Base-by-base conservation (phyloP, 2,888 invertebrate genomes). In the Myopa tessellatipennis region DNA sequence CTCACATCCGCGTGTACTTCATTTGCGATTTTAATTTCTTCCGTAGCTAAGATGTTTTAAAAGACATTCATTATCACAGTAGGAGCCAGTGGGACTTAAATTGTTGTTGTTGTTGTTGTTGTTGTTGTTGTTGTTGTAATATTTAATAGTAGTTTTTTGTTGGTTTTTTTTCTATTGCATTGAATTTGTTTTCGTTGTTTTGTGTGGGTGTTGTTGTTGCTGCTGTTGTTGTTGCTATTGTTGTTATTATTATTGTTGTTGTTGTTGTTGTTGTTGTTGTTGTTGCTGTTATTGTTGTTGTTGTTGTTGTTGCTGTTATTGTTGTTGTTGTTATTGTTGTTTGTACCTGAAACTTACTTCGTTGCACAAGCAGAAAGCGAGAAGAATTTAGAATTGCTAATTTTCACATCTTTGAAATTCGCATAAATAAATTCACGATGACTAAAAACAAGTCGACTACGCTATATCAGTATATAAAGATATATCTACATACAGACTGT, bases 311-410 rank as follows among this genome's bases (percentile, higher is more conserved):
- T 16, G 18, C 16, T 16, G 18, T 60, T 60, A n/a, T 61, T 61
- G 65, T 65, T 65, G 16, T 38, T 38, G 36, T 38, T 40, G 72
- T 72, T 60, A n/a, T 7, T 55, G 4, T 70, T 52, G 55, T 18
- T 70, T 34, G 55, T 50, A 26, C 55, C 52, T 52, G 10, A 72
- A 60, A 60, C 58, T 63, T 34, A 52, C 55, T 70, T 26, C 18
- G 4, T 34, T 52, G 52, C 55, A 52, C 36, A 55, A 26, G 65
- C 65, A 16, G 5, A 55, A 55, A 40, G 18, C 36, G 67, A 50
- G 50, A 68, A 55, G 26, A 69, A 69, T 69, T 75, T 75, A 69
- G 75, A 75, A 75, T 75, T 75, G 75, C 75, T 75, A 75, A 75
- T 75, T 69, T 69, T 60, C 26, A 69, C 55, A 75, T 75, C 75